phyloP scores from a whole-genome alignment of 35 echinoderm and acorn worm genomes.

The Heliocidaris tuberculata region DNA sequence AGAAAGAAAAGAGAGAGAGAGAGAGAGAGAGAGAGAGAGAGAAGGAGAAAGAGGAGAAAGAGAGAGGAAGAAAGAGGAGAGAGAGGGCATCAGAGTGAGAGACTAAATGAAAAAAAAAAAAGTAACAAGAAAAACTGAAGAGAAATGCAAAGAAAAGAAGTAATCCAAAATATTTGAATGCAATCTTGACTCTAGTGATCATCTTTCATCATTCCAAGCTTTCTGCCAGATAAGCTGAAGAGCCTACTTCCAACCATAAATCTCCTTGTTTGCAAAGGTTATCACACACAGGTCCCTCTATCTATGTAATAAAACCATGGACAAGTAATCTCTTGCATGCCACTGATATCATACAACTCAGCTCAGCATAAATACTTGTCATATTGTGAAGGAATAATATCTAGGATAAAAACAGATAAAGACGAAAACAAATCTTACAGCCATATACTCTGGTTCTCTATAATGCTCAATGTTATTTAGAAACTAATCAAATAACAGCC shows the following conservation, averaged over 20 bases:
- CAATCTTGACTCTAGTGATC: background rate
- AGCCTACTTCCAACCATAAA: background rate
- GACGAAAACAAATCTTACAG: background rate
- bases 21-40: no score
- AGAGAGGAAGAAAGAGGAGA: no score
- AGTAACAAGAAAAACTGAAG: background rate
- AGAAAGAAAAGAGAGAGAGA: background rate
- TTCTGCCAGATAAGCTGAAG: background rate
- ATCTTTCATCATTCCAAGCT: background rate
- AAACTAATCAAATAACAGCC: background rate
- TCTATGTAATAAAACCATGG: background rate
- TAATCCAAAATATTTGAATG: background rate
- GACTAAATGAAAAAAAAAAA: no score
- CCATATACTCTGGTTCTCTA: background rate
- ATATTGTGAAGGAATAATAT: background rate
- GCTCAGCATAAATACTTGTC: background rate
- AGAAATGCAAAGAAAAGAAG: background rate
- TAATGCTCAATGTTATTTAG: background rate
- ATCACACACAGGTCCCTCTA: background rate
- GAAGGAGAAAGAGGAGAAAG: no score
- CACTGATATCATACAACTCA: background rate
- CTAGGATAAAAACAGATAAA: background rate
- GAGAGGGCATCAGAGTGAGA: no score
- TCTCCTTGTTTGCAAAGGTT: background rate
- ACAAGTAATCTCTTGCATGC: background rate